phyloP scores from a whole-genome alignment of 2,888 invertebrate genomes.

The Limnephilus lunatus region DNA sequence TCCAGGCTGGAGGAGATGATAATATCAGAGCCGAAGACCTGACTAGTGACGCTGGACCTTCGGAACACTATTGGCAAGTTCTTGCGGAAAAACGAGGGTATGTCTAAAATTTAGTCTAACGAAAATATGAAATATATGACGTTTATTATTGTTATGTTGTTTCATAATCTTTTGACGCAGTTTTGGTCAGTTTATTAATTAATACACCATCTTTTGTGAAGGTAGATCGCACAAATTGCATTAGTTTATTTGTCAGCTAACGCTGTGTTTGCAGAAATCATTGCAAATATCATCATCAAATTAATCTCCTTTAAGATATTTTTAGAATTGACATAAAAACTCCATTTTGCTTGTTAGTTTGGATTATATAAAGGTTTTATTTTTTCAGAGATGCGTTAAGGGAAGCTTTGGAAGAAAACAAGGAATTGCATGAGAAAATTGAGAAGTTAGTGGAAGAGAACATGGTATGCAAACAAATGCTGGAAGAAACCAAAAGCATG shows the following conservation, averaged over 20 bases:
- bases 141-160: neutral
- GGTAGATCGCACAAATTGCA: neutral
- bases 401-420: conserved; percentile 85
- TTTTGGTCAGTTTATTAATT: neutral
- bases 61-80: conserved; percentile 86
- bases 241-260: neutral
- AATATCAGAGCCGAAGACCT: conserved; percentile 83
- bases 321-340: neutral
- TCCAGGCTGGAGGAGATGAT: conserved; percentile 79
- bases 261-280: neutral
- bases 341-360: neutral
- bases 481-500: conserved; percentile 85
- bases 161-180: neutral
- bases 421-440: conserved; percentile 75
- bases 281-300: neutral
- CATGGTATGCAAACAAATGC: conserved; percentile 82
- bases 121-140: conserved; percentile 62
- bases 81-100: conserved; percentile 84
- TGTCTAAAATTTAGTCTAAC: conserved; percentile 66
- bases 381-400: conserved; percentile 80
- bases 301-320: neutral
- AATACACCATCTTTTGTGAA: neutral
- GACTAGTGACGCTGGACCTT: conserved; percentile 82
- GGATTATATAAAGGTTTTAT: neutral
- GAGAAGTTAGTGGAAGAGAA: conserved; percentile 81